Evolutionary conservation across 2,797 vertebrate species (phyloP), one percentile per base, ranked within the genome.

Genomic region (Crocodylus rhombifer): DNA sequence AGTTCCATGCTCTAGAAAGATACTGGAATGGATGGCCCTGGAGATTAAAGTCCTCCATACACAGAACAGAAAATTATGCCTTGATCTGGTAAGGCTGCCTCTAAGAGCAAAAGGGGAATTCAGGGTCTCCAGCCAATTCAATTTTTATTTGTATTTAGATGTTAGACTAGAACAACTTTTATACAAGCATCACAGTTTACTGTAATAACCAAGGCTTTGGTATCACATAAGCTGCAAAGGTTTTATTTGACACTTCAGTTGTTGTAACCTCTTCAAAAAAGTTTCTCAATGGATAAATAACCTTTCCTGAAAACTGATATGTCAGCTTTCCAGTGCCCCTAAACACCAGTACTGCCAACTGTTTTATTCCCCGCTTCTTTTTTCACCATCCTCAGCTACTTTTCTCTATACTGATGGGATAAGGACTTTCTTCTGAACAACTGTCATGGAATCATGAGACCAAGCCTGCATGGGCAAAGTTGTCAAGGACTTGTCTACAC

Each of bases 1-100:
- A 88, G 73, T 62, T 92, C 93, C 89, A 78, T 0, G 33, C 88
- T 79, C 88, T n/a, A 84, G 93, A 95, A 95, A 90, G 80, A 73
- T 20, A 51, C 58, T 26, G 20, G 86, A 96, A 77, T 55, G 0
- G 56, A 96, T 95, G 94, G 61, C 73, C 25, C 58, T 26, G 84
- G 65, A 56, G 76, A 81, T 10, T 79, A 55, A 71, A 0, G 56
- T n/a, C 57, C 26, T 84, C 86, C 80, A 82, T 82, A 26, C 0
- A 1, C 58, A 58, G 82, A 51, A 51, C 42, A 51, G 42, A 51
- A 51, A 51, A 51, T 64, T 28, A 21, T 20, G 6, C n/a, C 89
- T 16, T 25, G 77, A 28, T 62, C 61, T 84, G 17, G 0, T 25
- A 87, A 77, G 51, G 13, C 0, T 5, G 65, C 30, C 71, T 81